A percentile compares a stretch with the other conserved stretches of the same genome.
phyloP scores from a whole-genome alignment of 2,797 vertebrate genomes.

The Onychomys torridus region DNA sequence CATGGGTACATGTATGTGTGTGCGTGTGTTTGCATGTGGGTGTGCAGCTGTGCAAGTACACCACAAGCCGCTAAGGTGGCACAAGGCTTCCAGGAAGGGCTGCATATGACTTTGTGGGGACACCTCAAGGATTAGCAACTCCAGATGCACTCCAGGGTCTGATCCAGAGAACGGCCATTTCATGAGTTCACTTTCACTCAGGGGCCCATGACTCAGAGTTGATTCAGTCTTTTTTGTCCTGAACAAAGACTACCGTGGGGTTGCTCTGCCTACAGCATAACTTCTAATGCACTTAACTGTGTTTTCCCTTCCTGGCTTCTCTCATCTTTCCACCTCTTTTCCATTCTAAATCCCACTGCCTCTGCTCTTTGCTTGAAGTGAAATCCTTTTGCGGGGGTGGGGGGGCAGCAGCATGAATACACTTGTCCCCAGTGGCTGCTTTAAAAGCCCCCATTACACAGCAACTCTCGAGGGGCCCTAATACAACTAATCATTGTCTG shows the following conservation, averaged over 20 bases:
- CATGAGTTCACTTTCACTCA: slow-evolving; percentile 40
- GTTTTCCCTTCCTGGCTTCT: background rate
- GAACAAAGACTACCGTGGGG: background rate
- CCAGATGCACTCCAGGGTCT: slow-evolving; percentile 5
- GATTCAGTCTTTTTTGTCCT: slow-evolving; percentile 52
- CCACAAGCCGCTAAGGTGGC: background rate
- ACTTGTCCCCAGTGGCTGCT: background rate
- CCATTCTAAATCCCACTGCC: background rate
- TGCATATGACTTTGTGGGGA: background rate
- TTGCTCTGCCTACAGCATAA: background rate
- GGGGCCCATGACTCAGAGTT: slow-evolving; percentile 42
- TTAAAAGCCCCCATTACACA: background rate
- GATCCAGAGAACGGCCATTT: slow-evolving; percentile 46
- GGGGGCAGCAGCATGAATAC: background rate
- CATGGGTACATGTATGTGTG: background rate
- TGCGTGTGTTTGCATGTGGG: background rate
- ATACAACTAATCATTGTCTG: background rate
- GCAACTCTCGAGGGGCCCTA: background rate
- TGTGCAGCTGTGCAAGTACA: rapidly evolving
- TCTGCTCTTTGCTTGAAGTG: background rate
- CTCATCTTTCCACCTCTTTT: background rate
- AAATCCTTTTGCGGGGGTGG: background rate
- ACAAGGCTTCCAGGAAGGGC: background rate
- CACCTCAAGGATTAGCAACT: background rate
- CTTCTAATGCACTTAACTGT: background rate